Base-by-base conservation (phyloP, 1,140 invertebrate genomes). In the Brachionus rotundiformis region DNA sequence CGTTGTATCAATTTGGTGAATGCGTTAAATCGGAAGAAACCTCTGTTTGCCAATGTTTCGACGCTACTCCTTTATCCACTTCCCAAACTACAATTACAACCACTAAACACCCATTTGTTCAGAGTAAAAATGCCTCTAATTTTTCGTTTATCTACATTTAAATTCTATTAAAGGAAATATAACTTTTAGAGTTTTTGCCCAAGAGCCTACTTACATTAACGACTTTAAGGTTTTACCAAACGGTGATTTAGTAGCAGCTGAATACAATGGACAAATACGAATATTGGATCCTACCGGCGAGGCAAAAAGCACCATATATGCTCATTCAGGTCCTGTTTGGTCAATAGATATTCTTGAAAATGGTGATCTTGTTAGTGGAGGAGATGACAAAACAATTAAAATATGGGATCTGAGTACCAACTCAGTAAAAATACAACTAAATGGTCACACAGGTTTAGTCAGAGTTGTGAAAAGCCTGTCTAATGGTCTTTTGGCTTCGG, bases 321-420 rank as follows among this genome's bases (percentile, higher is more conserved):
- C 29, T 6, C 63, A 68, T 23, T 33, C 31, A 68, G 63, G 63
- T 36, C 27, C 31, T 16, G 63, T 68, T 23, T 54, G 73, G 73
- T 27, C 73, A 31, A 29, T 77, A 25, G 63, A 33, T 68, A 36
- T 68, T 36, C 31, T 68, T 33, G n/a, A 11, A 36, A 68, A 68
- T 68, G 63, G 63, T 16, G 3, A 68, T 68, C 5, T 68, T 19
- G 31, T 47, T 27, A 75, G 41, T 47, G 41, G 39, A 47, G 19
- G 23, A 47, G 63, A 68, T 68, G 63, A 68, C 16, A 33, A 36
- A 8, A 36, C 31, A 33, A 19, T 68, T 68, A 68, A 68, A 68
- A 36, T 68, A 16, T 68, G 63, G 63, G 63, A 68, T 10, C 36
- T 33, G 16, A 23, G 23, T 29, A 47, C 73, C 39, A 36, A 25